Percentiles rank a stretch among this genome's conserved stretches.
Conservation (phyloP, 2,888 invertebrate species). For the Caenorhabditis sp. region DNA sequence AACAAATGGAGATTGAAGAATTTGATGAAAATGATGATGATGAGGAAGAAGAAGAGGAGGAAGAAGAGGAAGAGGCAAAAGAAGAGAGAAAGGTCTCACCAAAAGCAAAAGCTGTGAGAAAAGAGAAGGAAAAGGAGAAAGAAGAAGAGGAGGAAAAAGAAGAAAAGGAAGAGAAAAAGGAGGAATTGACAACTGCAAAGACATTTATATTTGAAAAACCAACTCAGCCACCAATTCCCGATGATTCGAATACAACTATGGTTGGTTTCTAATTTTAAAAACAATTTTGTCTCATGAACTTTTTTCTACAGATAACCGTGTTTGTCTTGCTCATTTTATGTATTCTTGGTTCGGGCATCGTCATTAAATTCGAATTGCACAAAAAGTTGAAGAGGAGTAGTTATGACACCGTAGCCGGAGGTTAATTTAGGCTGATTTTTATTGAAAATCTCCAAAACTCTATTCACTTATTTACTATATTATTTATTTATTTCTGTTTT, state of each 20-base stretch:
- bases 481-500: background rate
- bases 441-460: background rate
- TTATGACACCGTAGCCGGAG: constrained; percentile 69
- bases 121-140: constrained; percentile 39
- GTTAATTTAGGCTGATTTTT: constrained; percentile 39
- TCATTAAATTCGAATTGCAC: constrained; percentile 69
- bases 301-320: constrained; percentile 51
- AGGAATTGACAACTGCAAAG: constrained; percentile 41
- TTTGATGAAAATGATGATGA: constrained; percentile 45
- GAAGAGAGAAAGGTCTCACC: constrained; percentile 10
- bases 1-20: constrained; percentile 48
- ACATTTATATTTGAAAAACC: constrained; percentile 65
- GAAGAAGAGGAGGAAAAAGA: constrained; percentile 29
- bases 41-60: constrained; percentile 32
- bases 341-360: constrained; percentile 67
- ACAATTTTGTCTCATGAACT: too few relatives aligned
- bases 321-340: constrained; percentile 69
- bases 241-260: constrained; percentile 60
- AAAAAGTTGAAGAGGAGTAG: constrained; percentile 69
- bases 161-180: constrained; percentile 30
- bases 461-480: background rate
- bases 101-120: constrained; percentile 10
- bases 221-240: constrained; percentile 60
- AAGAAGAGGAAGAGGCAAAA: constrained; percentile 27
- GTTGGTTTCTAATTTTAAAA: constrained; percentile 12